Evolutionary conservation across 2,888 invertebrate genomes (phyloP), one percentile per base, ranked within the genome.

Genomic region (Melieria crassipennis): DNA sequence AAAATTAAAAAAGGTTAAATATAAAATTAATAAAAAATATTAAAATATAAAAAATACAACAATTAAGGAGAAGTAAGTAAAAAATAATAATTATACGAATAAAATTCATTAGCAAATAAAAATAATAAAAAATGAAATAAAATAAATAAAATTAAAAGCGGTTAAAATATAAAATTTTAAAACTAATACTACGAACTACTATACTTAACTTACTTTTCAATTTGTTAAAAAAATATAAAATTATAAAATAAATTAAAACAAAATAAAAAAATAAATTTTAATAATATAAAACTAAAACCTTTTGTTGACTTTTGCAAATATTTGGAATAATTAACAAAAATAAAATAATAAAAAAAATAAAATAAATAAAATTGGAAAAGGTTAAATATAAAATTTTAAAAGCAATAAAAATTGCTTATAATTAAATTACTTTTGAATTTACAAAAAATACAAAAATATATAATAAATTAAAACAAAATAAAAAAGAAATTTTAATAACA

Each of bases 391-490:
- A 16, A 16, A 16, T 16, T 16, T 0, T 16, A 30, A 30, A 30
- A 30, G 30, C 30, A 30, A 30, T 30, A 30, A 30, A 30, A 30
- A 30, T 3, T 2, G 30, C 30, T 1, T 30, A 30, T 30, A 30
- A 30, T 30, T 30, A 3, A 3, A 30, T 30, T 30, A 30, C 30
- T 30, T 30, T 30, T 30, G 30, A 30, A 30, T 30, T 30, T 2
- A 7, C 10, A 57, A n/a, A 47, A 57, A 30, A 45, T 50, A 58
- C 9, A n/a, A 45, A 45, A 43, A 45, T 42, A 13, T 4, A 16
- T 6, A 60, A 50, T n/a, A 16, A 52, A 9, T 61, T 52, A 45
- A 52, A 13, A n/a, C 60, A 52, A 58, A 42, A 55, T 60, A 30
- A 30, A 30, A 30, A 30, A 2, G 0, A 30, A 30, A 30, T 30